Evolutionary conservation across 2,113 vertebrate genomes (phyloP).

Genomic region (Panthera uncia): DNA sequence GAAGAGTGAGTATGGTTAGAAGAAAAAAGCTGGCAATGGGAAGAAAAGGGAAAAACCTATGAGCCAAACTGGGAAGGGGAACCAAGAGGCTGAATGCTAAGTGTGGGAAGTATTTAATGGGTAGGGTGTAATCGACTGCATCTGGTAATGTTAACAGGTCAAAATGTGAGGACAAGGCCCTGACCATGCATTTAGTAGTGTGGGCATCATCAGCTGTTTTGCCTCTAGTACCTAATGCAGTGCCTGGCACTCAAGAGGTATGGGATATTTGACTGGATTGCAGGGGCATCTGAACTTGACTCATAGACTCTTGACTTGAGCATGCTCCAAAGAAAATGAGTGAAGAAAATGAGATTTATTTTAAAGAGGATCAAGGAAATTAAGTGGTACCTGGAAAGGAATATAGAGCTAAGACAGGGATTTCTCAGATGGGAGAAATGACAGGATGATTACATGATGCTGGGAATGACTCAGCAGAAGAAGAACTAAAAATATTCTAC

Average conservation of each 20-base stretch:
- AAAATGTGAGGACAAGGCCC: background rate
- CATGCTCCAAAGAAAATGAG: background rate
- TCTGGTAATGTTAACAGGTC: too few relatives aligned
- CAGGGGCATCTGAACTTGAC: background rate
- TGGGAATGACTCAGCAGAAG: background rate
- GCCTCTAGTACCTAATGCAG: background rate
- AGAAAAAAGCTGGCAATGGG: background rate
- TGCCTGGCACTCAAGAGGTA: background rate
- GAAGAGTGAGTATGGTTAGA: background rate
- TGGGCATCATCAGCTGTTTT: background rate
- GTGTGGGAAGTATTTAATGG: background rate
- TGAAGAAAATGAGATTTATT: background rate
- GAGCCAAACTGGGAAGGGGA: background rate
- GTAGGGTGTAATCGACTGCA: rapidly evolving
- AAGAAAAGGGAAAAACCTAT: background rate
- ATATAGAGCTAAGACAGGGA: background rate
- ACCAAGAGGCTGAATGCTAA: background rate
- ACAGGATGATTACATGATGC: background rate
- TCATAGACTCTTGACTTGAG: background rate
- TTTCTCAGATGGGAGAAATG: background rate
- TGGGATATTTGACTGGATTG: too few relatives aligned
- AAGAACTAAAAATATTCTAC: background rate
- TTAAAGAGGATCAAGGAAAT: background rate
- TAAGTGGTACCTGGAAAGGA: background rate
- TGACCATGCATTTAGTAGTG: background rate